phyloP scores from a whole-genome alignment of 1,140 invertebrate species.

The Leguminivora glycinivorella region DNA sequence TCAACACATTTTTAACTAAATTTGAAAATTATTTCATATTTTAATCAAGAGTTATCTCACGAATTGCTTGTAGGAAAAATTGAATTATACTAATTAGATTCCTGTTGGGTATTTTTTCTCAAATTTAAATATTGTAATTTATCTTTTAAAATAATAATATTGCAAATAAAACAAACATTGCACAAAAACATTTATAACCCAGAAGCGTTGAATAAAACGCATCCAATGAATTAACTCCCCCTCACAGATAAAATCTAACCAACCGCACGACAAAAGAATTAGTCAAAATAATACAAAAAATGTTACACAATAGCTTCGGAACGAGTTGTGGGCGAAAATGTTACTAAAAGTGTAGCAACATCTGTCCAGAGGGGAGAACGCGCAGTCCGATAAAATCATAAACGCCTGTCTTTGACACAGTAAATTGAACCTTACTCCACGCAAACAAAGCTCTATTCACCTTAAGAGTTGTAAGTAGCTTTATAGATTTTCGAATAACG shows the following conservation, averaged over 20 bases:
- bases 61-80: no score
- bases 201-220: constrained; percentile 63
- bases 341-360: constrained; percentile 75
- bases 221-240: constrained; percentile 67
- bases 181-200: constrained; percentile 60
- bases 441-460: neutral
- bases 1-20: no score
- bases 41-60: no score
- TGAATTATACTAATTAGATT: neutral
- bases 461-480: constrained; percentile 26
- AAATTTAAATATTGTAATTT: neutral
- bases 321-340: constrained; percentile 73
- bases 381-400: constrained; percentile 22
- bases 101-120: neutral
- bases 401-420: neutral
- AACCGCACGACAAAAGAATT: constrained; percentile 76
- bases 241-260: constrained; percentile 72
- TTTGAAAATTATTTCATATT: no score
- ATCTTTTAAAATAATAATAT: constrained; percentile 35
- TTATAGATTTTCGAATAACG: constrained; percentile 16
- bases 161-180: constrained; percentile 42
- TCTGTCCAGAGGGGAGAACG: constrained; percentile 65
- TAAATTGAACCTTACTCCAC: neutral
- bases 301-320: constrained; percentile 68
- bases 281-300: constrained; percentile 75